Conservation (phyloP, 2,113 vertebrate species). For the Ceyx margarethae region DNA sequence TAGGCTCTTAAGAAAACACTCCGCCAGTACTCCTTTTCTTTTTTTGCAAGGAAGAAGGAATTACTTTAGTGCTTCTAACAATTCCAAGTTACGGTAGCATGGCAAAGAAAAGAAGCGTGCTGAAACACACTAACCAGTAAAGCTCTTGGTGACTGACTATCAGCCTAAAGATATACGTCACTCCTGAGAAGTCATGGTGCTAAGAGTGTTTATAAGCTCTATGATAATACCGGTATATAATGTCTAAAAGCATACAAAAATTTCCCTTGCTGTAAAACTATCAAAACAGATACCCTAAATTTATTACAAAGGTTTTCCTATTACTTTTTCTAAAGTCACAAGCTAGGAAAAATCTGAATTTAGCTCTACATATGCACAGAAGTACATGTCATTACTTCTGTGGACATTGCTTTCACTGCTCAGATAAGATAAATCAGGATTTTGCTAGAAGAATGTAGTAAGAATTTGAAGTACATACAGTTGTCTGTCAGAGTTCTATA, state of each 20-base stretch:
- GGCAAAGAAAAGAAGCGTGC: neutral
- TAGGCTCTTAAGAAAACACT: neutral
- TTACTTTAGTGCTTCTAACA: neutral
- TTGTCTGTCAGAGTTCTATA: neutral
- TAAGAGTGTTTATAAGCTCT: neutral
- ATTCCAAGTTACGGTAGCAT: neutral
- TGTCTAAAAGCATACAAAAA: neutral
- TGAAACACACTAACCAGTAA: neutral
- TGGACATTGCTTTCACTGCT: neutral
- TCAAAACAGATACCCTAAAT: neutral
- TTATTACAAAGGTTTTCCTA: neutral
- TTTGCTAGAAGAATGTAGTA: neutral
- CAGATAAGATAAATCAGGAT: neutral
- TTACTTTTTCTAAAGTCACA: neutral
- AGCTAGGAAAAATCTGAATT: neutral
- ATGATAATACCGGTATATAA: neutral
- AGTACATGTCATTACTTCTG: neutral
- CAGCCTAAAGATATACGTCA: neutral
- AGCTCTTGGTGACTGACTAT: neutral
- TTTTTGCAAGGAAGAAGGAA: neutral
- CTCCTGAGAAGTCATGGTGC: neutral
- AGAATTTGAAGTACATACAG: neutral
- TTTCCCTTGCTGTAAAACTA: neutral
- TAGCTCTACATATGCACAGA: neutral
- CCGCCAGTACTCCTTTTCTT: neutral